These are phyloP conservation scores for Sialia sialis DNA, from an alignment of 2,113 vertebrate species.

Conservation along the genomic window DNA sequence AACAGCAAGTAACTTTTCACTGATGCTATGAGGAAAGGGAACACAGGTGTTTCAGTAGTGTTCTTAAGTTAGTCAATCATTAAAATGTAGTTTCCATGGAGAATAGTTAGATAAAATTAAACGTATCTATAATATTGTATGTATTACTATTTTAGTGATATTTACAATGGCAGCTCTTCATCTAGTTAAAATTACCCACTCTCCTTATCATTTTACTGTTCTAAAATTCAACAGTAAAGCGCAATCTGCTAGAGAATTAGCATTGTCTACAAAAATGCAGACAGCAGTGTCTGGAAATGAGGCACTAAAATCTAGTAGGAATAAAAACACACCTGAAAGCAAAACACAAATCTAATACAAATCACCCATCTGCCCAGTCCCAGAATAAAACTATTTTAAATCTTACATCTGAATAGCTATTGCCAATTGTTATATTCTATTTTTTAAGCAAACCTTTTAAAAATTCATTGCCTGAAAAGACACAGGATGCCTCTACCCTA, in stretches of 20 bases:
- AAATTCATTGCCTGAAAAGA: slow-evolving; percentile 44
- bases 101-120: not conserved
- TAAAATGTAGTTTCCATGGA: not conserved
- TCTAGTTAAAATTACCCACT: not conserved
- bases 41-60: not conserved
- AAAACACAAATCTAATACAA: slow-evolving; percentile 51
- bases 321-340: not conserved
- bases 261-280: slow-evolving; percentile 42
- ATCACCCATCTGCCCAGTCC: slow-evolving; percentile 20
- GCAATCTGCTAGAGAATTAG: not conserved
- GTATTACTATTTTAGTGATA: not conserved
- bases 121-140: not conserved
- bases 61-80: not conserved
- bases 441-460: slow-evolving; percentile 59
- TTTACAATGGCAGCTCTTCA: not conserved
- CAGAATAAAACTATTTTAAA: not conserved
- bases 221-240: slow-evolving; percentile 30
- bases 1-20: not conserved
- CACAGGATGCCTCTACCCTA: not conserved
- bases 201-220: not conserved
- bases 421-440: not conserved
- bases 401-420: not conserved
- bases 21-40: not conserved
- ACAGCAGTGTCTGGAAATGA: slow-evolving; percentile 22
- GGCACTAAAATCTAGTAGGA: not conserved